Evolutionary conservation across 2,797 vertebrate species (phyloP).

Genomic region (Phyllotis vaccarum): DNA sequence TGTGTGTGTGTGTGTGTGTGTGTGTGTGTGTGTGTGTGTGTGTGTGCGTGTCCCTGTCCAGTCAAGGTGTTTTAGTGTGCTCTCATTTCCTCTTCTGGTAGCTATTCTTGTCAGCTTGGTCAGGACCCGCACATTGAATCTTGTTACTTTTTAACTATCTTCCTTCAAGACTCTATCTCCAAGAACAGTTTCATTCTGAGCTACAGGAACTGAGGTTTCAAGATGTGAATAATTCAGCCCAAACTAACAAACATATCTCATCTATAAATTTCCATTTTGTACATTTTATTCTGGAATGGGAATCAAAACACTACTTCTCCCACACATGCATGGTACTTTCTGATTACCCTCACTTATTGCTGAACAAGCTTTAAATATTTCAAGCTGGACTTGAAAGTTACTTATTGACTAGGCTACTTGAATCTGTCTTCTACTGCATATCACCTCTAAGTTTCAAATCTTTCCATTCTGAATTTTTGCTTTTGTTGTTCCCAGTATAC

Average conservation of each 20-base stretch:
- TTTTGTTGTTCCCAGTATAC: not conserved
- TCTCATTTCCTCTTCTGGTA: not conserved
- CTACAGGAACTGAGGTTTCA: not conserved
- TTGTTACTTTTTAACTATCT: not conserved
- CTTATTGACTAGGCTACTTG: not conserved
- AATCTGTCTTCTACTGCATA: not conserved
- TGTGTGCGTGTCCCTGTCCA: not conserved
- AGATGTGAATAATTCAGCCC: not conserved
- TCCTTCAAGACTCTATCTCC: not conserved
- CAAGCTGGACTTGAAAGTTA: constrained; percentile 1
- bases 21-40: not conserved
- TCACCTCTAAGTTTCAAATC: not conserved
- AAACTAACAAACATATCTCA: not conserved
- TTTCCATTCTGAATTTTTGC: not conserved
- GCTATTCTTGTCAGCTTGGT: not conserved
- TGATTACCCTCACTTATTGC: not conserved
- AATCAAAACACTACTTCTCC: not conserved
- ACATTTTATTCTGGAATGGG: constrained; percentile 5
- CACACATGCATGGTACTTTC: not conserved
- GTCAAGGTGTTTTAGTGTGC: not conserved
- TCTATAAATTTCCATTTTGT: not conserved
- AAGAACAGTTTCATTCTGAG: not conserved
- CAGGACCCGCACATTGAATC: not conserved
- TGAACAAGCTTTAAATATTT: not conserved
- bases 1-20: not conserved